Evolutionary conservation across 2,113 vertebrate genomes (phyloP).

Genomic region (Xiphophorus maculatus): DNA sequence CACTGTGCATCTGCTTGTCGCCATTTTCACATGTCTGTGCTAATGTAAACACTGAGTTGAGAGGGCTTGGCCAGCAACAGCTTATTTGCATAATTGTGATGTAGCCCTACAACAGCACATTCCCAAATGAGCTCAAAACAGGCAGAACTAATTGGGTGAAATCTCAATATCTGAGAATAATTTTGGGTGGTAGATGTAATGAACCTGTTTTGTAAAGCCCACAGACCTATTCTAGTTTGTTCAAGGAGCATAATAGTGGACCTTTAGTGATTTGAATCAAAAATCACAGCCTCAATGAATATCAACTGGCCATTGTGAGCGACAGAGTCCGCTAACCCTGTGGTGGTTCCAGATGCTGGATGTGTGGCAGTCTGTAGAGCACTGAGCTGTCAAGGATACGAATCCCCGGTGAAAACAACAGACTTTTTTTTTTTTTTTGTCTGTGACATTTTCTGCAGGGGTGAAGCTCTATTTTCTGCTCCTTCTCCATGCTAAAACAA

Average conservation of each 20-base stretch:
- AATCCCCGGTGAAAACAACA: constrained; percentile 49
- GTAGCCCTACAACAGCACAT: too few species aligned
- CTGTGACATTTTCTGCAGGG: background rate
- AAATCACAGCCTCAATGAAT: constrained; percentile 46
- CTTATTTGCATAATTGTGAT: too few species aligned
- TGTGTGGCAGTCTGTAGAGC: constrained; percentile 42
- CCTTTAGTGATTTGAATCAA: constrained; percentile 62
- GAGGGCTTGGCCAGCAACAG: too few species aligned
- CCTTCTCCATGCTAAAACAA: background rate
- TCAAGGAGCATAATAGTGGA: constrained; percentile 5
- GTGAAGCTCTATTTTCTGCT: background rate
- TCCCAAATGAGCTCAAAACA: too few species aligned
- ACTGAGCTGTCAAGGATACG: constrained; percentile 52
- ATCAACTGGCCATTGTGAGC: constrained; percentile 24
- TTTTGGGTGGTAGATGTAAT: too few species aligned
- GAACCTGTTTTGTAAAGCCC: too few species aligned
- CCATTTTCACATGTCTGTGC: too few species aligned
- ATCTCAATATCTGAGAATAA: too few species aligned
- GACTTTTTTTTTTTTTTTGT: background rate
- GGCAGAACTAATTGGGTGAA: too few species aligned
- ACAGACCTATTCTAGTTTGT: too few species aligned
- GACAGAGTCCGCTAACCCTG: constrained; percentile 1
- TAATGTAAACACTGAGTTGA: too few species aligned
- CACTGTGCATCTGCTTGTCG: too few species aligned
- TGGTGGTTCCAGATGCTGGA: constrained; percentile 45